Evolutionary conservation across 2,113 vertebrate genomes (phyloP).

Genomic region (Heterochromis multidens): DNA sequence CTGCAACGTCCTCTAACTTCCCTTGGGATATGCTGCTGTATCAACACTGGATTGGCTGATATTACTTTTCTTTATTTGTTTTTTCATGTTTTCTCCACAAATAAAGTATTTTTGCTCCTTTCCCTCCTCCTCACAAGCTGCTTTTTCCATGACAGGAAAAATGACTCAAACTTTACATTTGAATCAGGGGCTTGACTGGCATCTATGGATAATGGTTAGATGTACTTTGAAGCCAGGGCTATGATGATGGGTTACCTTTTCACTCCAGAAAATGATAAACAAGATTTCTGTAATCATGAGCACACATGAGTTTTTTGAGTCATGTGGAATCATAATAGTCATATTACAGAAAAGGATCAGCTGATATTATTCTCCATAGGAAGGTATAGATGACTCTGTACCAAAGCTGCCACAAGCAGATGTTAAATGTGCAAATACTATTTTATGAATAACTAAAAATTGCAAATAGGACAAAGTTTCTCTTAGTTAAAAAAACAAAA

Average conservation of each 20-base stretch:
- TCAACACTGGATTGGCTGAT: slow-evolving; percentile 59
- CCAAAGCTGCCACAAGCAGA: background rate
- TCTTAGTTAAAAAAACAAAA: background rate
- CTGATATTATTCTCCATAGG: background rate
- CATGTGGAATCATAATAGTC: background rate
- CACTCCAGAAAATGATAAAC: background rate
- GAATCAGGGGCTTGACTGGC: background rate
- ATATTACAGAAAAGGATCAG: background rate
- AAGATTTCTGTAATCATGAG: background rate
- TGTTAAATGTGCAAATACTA: background rate
- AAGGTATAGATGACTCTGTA: background rate
- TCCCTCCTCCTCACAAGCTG: background rate
- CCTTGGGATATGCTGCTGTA: slow-evolving; percentile 48
- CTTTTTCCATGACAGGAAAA: background rate
- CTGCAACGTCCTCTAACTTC: slow-evolving; percentile 1
- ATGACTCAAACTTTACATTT: background rate
- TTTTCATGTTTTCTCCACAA: slow-evolving; percentile 50
- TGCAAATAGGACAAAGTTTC: background rate
- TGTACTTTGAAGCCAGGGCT: background rate
- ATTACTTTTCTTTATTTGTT: slow-evolving; percentile 43
- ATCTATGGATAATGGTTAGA: background rate
- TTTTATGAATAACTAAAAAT: background rate
- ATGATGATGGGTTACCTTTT: background rate
- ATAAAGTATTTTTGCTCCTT: slow-evolving; percentile 53
- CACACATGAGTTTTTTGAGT: background rate